Percentiles rank a stretch among this genome's conserved stretches.
Conservation (phyloP, 2,113 vertebrate species). For the Triplophysa siluroides region DNA sequence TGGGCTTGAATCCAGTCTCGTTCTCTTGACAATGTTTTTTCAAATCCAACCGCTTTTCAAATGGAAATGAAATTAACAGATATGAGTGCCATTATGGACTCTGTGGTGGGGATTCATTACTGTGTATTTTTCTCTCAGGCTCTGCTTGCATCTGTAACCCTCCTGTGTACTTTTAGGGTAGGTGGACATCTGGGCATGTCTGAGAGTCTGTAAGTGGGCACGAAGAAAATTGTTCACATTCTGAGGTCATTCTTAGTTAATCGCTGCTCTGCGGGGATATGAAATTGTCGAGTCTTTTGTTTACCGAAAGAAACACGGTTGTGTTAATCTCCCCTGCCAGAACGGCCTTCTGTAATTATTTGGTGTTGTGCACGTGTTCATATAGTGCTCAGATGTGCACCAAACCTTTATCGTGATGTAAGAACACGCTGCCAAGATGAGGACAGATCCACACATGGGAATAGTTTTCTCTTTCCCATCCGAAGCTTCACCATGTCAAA, state of each 20-base stretch:
- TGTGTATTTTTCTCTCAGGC: background rate
- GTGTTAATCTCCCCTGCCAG: background rate
- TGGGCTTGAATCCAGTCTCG: background rate
- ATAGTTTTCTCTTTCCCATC: constrained; percentile 34
- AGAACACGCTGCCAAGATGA: constrained; percentile 21
- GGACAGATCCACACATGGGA: constrained; percentile 6
- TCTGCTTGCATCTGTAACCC: background rate
- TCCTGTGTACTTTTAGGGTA: background rate
- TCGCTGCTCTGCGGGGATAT: background rate
- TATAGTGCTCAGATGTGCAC: constrained; percentile 30
- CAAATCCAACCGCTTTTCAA: constrained; percentile 37
- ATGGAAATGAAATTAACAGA: constrained; percentile 33
- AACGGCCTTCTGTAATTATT: background rate
- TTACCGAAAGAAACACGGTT: background rate
- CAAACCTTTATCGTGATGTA: constrained; percentile 25
- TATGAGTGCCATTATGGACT: constrained; percentile 35
- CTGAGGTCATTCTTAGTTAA: background rate
- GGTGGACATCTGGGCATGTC: too few relatives aligned
- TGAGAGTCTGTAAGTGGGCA: background rate
- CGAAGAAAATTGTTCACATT: background rate
- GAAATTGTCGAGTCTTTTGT: background rate
- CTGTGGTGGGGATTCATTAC: constrained; percentile 11
- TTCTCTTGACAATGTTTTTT: constrained; percentile 26
- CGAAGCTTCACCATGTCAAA: constrained; percentile 23
- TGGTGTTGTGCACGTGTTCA: background rate